Base-by-base conservation (phyloP, 2,113 vertebrate genomes). In the Nycticebus coucang region DNA sequence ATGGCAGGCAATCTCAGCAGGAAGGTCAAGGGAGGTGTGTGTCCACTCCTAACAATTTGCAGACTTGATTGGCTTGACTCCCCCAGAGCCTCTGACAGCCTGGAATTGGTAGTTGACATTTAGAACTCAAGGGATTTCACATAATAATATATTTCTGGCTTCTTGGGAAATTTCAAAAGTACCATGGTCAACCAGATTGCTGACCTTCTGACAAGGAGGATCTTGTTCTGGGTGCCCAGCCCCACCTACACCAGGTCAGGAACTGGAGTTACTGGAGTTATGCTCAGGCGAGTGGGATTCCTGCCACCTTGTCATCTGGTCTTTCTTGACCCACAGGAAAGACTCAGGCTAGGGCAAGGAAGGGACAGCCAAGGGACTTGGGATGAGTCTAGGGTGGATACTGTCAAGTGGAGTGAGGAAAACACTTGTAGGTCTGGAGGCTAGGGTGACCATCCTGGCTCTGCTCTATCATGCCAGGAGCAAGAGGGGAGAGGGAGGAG, bases 31-130 rank as follows among this genome's bases (percentile, higher is more conserved):
- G 45, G 68, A 94, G 85, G 89, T 37, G 62, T 12, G 4, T 18
- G 35, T 2, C 1, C 75, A 95, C 92, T 96, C 89, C 93, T 3
- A 24, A 2, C 4, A 59, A 74, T 95, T 89, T 95, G 87, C 64
- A 24, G 75, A 17, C 80, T 2, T 6, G 7, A 53, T 30, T 12
- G 17, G 22, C 57, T 45, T 2, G 60, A 78, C 13, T 75, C 30
- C 95, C 45, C 91, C 24, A 53, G 50, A 68, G 91, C 41, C 83
- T 53, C 84, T 26, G 62, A 57, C 30, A 66, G 72, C 77, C 77
- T 81, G 93, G 85, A 88, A 79, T 88, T 95, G 85, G 91, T 88
- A 88, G 68, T 95, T 97, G 85, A 94, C 97, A 88, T 89, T 95
- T 94, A 96, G 91, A 94, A 79, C 88, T 85, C 88, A 60, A 69